Evolutionary conservation across 2,113 vertebrate species (phyloP), one percentile per base, ranked within the genome.

Genomic region (Cebidichthys violaceus): DNA sequence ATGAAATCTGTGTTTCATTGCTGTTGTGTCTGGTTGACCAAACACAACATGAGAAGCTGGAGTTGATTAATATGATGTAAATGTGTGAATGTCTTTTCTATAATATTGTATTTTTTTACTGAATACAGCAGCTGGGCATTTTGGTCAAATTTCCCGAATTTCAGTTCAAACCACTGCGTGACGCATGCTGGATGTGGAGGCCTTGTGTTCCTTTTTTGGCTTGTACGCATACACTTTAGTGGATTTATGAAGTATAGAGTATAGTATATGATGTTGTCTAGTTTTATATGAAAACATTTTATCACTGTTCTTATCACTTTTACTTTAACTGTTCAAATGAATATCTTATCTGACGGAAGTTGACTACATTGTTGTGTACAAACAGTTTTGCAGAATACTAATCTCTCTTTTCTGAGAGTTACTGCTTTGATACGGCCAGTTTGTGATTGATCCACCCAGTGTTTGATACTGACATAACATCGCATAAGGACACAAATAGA

Each of bases 81-180:
- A 61, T 6, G 13, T 24, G 17, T 31, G 6, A 74, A 17, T 35
- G 1, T 22, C 17, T 9, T 75, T 5, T 66, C 6, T 52, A 13
- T 29, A 2, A 39, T 5, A 8, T 11, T 7, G 33, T 13, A 33
- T 62, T 70, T 43, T 35, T 39, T 31, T 68, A 41, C 43, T 61
- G n/a, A 76, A 35, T 76, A 29, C 41, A 68, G 41, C 18, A 20
- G 45, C 27, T 39, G 29, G 17, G 47, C 22, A 50, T 7, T 73
- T 77, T 78, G 22, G 10, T 6, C 22, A 73, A 60, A 76, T 61
- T 54, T 88, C 61, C 82, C 37, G 1, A 4, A 81, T 81, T 81
- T 79, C 55, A 43, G 2, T 24, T 24, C 20, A 80, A 65, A 20
- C 65, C 57, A 18, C 59, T 2, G 3, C 3, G n/a, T 86, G 80